Conservation (phyloP, 2,113 vertebrate species). For the Podilymbus podiceps region DNA sequence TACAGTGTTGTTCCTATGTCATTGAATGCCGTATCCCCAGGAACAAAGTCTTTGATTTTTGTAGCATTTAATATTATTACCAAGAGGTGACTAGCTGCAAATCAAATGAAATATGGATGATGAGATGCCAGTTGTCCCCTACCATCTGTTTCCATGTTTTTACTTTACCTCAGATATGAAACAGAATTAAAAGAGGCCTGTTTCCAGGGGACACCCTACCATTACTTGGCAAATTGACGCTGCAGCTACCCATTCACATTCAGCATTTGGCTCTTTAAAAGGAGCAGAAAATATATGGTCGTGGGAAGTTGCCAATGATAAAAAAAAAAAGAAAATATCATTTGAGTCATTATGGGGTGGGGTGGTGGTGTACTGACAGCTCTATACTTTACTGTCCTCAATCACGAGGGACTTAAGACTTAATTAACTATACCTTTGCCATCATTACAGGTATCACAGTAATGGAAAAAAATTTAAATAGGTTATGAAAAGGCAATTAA, state of each 20-base stretch:
- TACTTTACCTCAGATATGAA: not conserved
- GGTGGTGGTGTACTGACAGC: not conserved
- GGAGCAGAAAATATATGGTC: slow-evolving; percentile 22
- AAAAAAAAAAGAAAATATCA: not conserved
- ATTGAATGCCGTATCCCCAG: not conserved
- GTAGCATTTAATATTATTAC: slow-evolving; percentile 31
- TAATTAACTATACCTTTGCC: not conserved
- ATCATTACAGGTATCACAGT: not conserved
- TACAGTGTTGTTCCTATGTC: not conserved
- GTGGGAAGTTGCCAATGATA: not conserved
- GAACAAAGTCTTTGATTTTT: slow-evolving; percentile 12
- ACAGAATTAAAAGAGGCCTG: not conserved
- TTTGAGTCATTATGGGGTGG: slow-evolving; percentile 2
- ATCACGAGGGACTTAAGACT: not conserved
- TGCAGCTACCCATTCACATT: not conserved
- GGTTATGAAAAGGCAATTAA: not conserved
- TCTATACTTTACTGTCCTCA: not conserved
- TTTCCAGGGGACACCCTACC: slow-evolving; percentile 21
- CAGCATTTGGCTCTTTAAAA: not conserved
- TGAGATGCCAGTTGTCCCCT: slow-evolving; percentile 35
- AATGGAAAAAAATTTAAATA: not conserved
- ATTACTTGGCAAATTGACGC: not conserved
- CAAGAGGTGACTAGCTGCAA: slow-evolving; percentile 24
- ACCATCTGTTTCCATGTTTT: slow-evolving; percentile 40
- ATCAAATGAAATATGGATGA: slow-evolving; percentile 35